Evolutionary conservation across 2,888 invertebrate genomes (phyloP).

Genomic region (Polymixis flavicincta): DNA sequence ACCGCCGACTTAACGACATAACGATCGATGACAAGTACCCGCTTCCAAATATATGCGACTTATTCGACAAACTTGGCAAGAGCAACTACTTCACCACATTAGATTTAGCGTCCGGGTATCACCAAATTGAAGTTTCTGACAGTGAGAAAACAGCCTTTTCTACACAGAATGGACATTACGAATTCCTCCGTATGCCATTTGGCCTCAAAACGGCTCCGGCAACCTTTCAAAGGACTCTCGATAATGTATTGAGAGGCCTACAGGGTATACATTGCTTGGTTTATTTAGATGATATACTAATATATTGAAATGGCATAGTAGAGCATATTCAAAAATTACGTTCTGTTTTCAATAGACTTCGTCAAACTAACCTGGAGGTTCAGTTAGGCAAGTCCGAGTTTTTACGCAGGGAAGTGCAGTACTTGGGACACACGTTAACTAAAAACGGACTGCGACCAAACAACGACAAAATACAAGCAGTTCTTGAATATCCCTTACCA

Average conservation of each 20-base stretch:
- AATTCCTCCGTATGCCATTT: conserved; percentile 67
- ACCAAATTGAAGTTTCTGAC: conserved; percentile 61
- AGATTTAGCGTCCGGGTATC: conserved; percentile 30
- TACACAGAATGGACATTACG: conserved; percentile 62
- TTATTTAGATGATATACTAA: conserved; percentile 19
- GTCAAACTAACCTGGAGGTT: too few relatives aligned
- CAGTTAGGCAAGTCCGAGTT: too few relatives aligned
- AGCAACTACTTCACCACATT: background rate
- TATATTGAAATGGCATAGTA: too few relatives aligned
- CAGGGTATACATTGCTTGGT: conserved; percentile 14
- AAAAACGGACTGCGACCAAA: too few relatives aligned
- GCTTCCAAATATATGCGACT: conserved; percentile 10
- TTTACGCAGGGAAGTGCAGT: too few relatives aligned
- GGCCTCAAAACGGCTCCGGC: conserved; percentile 51
- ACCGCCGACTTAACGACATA: conserved; percentile 59
- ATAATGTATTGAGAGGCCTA: background rate
- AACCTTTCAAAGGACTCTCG: too few relatives aligned
- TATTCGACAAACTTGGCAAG: conserved; percentile 54
- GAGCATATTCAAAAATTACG: too few relatives aligned
- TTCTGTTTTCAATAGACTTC: too few relatives aligned
- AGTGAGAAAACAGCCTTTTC: conserved; percentile 63
- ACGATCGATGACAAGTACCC: conserved; percentile 63
- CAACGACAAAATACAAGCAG: too few relatives aligned
- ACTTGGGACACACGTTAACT: too few relatives aligned
- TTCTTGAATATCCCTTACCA: too few relatives aligned